Base-by-base conservation (phyloP, 1,140 invertebrate genomes). In the Drosophila pseudoobscura region DNA sequence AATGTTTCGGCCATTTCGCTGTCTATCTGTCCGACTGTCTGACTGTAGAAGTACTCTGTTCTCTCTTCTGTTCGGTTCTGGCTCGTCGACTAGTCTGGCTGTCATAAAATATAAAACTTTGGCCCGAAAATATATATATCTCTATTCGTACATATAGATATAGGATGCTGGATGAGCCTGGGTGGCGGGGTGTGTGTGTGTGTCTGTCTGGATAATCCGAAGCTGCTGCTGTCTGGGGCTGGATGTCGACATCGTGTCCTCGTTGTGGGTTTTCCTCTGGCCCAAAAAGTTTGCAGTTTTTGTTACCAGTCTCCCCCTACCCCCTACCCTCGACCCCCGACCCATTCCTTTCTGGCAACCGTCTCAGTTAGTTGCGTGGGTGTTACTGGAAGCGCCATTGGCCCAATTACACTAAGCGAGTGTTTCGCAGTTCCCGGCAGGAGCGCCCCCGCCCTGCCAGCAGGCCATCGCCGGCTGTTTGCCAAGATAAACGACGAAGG, bases 401-500 rank as follows among this genome's bases (percentile, higher is more conserved):
- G 82, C 82, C 82, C 82, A 87, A 87, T 87, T 87, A 87, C 83
- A 87, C 83, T 88, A 82, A 87, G 88, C 82, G 82, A 87, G 75
- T 87, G 82, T 87, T 88, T 87, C 78, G 78, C 82, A 82, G 83
- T 69, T 69, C 66, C 70, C 66, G 47, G 46, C 56, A 39, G 24
- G 43, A 49, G 39, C 22, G 9, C 3, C 7, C 4, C 20, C 17
- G 41, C 13, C 39, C 43, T 13, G 8, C n/a, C 17, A 4, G 26
- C 26, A 57, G 51, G 43, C 49, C 51, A 49, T 54, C 47, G 66
- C 59, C 57, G 73, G 62, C 79, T 66, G 70, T 80, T 75, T 60
- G 66, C 75, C 59, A 82, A 87, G 82, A 87, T 87, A 87, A 87
- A 87, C 82, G 82, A 80, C 78, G 63, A 13, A 75, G 78, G 78